Evolutionary conservation across 30 jellyfish, hydroid and myxozoan species (phyloP).

Genomic region (Hydractinia symbiolongicarpus): DNA sequence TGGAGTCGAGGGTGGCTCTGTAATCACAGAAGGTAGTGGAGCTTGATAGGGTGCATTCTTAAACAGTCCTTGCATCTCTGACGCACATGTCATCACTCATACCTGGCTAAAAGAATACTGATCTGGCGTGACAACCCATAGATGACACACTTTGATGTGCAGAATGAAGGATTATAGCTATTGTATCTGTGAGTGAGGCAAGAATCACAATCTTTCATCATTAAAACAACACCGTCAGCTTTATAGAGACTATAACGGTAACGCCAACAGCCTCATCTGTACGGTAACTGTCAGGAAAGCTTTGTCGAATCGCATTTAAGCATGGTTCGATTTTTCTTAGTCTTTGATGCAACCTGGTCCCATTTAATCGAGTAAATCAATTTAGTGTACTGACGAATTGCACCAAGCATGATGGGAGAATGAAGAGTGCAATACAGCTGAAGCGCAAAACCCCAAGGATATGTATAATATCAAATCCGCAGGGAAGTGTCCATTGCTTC

Average conservation of each 20-base stretch:
- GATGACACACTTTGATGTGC: not conserved
- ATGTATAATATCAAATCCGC: too few species aligned
- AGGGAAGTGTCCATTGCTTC: too few species aligned
- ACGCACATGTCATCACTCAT: slow-evolving; percentile 2
- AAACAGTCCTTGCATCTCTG: too few species aligned
- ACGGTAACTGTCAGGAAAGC: too few species aligned
- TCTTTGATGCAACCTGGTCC: too few species aligned
- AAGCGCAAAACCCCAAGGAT: too few species aligned
- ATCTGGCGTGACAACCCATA: not conserved
- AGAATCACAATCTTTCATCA: not conserved
- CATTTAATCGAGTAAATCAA: too few species aligned
- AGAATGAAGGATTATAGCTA: not conserved
- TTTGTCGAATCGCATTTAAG: too few species aligned
- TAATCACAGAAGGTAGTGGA: not conserved
- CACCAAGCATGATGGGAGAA: too few species aligned
- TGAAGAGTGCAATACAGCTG: too few species aligned
- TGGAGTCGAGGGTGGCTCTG: not conserved
- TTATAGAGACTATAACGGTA: not conserved
- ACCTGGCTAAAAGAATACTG: not conserved
- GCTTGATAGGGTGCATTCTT: slow-evolving; percentile 3
- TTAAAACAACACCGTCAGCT: not conserved
- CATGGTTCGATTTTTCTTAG: too few species aligned
- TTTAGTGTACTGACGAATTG: too few species aligned
- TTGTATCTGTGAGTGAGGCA: not conserved
- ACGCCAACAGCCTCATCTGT: not conserved